Percentiles rank a stretch among this genome's conserved stretches.
phyloP scores from a whole-genome alignment of 2,888 invertebrate species.

The Eupeodes latifasciatus region DNA sequence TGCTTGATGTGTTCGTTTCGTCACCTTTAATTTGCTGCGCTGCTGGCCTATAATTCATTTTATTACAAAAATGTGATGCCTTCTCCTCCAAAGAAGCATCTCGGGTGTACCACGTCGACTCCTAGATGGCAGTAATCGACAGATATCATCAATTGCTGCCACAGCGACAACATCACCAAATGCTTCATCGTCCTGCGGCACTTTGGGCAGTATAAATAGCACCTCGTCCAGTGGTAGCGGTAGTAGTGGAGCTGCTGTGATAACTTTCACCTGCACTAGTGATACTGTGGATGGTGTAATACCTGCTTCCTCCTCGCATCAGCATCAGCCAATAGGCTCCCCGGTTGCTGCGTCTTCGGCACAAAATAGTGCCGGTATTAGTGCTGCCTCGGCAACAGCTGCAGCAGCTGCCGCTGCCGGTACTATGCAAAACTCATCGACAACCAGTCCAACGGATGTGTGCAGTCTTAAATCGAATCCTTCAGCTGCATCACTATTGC shows the following conservation, averaged over 20 bases:
- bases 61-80: background rate
- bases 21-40: conserved; percentile 66
- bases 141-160: conserved; percentile 80
- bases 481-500: conserved; percentile 81
- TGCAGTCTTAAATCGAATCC: conserved; percentile 83
- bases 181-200: conserved; percentile 79
- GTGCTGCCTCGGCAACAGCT: conserved; percentile 76
- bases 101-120: conserved; percentile 84
- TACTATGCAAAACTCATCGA: conserved; percentile 81
- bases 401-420: conserved; percentile 74
- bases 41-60: conserved; percentile 53
- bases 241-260: conserved; percentile 81
- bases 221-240: conserved; percentile 82
- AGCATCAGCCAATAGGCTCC: conserved; percentile 56
- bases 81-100: conserved; percentile 80
- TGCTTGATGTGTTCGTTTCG: conserved; percentile 64
- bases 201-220: conserved; percentile 82
- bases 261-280: conserved; percentile 81
- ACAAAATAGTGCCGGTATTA: conserved; percentile 73
- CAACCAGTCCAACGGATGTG: conserved; percentile 83
- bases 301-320: conserved; percentile 17
- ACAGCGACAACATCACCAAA: conserved; percentile 78
- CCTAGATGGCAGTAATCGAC: conserved; percentile 82
- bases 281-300: conserved; percentile 77
- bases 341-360: conserved; percentile 66